These are phyloP conservation scores for Alloscopus bannaensis DNA, from an alignment of 2,888 invertebrate species.

Conservation along the genomic window DNA sequence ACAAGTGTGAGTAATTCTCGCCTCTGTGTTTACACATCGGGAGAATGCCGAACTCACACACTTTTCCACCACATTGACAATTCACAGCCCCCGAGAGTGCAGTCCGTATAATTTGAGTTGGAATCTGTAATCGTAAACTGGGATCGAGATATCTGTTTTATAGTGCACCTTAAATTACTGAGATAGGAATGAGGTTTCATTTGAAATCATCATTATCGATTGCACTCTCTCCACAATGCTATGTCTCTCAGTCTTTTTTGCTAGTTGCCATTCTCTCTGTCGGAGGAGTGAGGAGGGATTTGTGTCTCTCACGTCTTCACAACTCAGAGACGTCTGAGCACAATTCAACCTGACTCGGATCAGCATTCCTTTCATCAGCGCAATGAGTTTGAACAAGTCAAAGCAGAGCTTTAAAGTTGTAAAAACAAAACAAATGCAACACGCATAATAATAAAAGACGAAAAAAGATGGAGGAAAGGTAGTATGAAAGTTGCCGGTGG, in stretches of 20 bases:
- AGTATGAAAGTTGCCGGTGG: no score
- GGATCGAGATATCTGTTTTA: no score
- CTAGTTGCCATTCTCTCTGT: slow-evolving; percentile 32
- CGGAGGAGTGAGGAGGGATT: not conserved
- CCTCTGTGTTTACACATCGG: slow-evolving; percentile 18
- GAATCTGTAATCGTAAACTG: no score
- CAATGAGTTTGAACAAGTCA: slow-evolving; percentile 40
- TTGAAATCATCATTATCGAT: no score
- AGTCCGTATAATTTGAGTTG: no score
- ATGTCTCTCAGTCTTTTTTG: no score
- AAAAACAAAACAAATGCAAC: slow-evolving; percentile 33
- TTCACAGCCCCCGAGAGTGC: no score
- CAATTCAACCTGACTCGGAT: slow-evolving; percentile 24
- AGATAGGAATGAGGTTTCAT: no score
- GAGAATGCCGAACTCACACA: slow-evolving; percentile 14
- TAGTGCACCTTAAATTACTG: no score
- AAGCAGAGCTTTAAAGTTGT: slow-evolving; percentile 54
- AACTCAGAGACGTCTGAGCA: not conserved
- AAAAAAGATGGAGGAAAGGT: no score
- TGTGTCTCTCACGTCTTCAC: not conserved
- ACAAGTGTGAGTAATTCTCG: slow-evolving; percentile 15
- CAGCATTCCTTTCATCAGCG: slow-evolving; percentile 43
- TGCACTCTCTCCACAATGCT: no score
- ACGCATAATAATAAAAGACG: slow-evolving; percentile 12
- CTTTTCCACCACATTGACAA: no score